Base-by-base conservation (phyloP, 2,113 vertebrate genomes). In the Nycticryphes semicollaris region DNA sequence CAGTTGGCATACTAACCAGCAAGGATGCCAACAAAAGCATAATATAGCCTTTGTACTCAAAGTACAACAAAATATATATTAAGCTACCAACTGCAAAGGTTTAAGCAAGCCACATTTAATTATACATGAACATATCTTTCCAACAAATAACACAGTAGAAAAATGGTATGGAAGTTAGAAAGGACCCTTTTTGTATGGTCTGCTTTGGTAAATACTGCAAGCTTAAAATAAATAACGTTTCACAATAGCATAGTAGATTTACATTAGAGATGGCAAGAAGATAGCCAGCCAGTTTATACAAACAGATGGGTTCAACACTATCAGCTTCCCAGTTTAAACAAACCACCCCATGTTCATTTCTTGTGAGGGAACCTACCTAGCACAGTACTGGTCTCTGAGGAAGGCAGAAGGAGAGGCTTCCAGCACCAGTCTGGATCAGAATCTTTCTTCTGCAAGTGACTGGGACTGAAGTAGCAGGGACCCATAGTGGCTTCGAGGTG, bases 41-140 rank as follows among this genome's bases (percentile, higher is more conserved):
- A 97, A 93, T 95, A 79, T 87, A 95, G 96, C 96, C 97, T 98
- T 98, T 98, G 98, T 98, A 96, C 98, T 98, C 24, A 43, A 96
- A 97, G 89, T 94, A 97, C 96, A 98, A 97, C 97, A 97, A 98
- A 97, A 97, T 96, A 94, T 82, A 94, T 95, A 97, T 97, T 96
- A 97, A 97, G 98, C 98, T 98, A 98, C 98, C 97, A 97, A 98
- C 96, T 98, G 97, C 87, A 97, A 97, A 97, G 94, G 94, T 98
- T 98, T 98, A 98, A 98, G 97, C 87, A 97, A 98, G 97, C 97
- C 97, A 98, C 89, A 91, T 98, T 96, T 96, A 98, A 98, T 98
- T 98, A 98, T 74, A 92, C 47, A 86, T 41, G 94, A 95, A 90
- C 93, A 75, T 95, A 90, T 90, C 68, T 91, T 95, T 95, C 94